Conservation (phyloP, 2,797 vertebrate genomes). For the Cyclopterus lumpus region DNA sequence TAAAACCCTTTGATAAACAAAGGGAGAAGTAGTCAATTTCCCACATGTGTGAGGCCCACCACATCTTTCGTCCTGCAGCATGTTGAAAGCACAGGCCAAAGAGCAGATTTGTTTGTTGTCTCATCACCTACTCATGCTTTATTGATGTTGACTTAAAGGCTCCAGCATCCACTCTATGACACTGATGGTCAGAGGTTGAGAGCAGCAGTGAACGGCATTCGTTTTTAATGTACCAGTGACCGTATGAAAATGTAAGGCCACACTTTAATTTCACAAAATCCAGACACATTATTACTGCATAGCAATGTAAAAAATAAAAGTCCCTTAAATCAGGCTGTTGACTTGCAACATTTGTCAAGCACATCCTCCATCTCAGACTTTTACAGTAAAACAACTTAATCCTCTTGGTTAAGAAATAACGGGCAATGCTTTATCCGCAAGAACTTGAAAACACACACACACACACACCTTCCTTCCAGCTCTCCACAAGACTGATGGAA, state of each 20-base stretch:
- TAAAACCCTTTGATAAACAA: conserved; percentile 48
- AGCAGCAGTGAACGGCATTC: conserved; percentile 38
- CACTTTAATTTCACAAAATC: conserved; percentile 53
- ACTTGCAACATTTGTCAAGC: conserved; percentile 45
- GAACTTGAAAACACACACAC: conserved; percentile 35
- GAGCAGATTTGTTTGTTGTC: conserved; percentile 68
- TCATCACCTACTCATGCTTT: conserved; percentile 59
- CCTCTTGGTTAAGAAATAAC: conserved; percentile 32
- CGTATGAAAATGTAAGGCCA: conserved; percentile 41
- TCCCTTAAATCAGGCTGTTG: conserved; percentile 51
- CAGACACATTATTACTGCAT: conserved; percentile 52
- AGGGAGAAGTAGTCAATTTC: conserved; percentile 41
- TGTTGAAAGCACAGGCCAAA: conserved; percentile 61
- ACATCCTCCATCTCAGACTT: conserved; percentile 44
- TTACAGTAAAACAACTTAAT: conserved; percentile 47
- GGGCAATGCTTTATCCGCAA: conserved; percentile 29
- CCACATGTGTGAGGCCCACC: conserved; percentile 45
- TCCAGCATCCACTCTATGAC: conserved; percentile 49
- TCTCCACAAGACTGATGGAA: conserved; percentile 78
- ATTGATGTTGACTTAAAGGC: conserved; percentile 69
- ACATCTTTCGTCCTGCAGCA: conserved; percentile 25
- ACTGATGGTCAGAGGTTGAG: conserved; percentile 39
- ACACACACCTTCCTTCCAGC: conserved; percentile 54
- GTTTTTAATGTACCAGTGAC: conserved; percentile 34
- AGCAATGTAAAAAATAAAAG: conserved; percentile 35